Conservation (phyloP, 2,888 invertebrate genomes). For the Prosopocoilus inquinatus region DNA sequence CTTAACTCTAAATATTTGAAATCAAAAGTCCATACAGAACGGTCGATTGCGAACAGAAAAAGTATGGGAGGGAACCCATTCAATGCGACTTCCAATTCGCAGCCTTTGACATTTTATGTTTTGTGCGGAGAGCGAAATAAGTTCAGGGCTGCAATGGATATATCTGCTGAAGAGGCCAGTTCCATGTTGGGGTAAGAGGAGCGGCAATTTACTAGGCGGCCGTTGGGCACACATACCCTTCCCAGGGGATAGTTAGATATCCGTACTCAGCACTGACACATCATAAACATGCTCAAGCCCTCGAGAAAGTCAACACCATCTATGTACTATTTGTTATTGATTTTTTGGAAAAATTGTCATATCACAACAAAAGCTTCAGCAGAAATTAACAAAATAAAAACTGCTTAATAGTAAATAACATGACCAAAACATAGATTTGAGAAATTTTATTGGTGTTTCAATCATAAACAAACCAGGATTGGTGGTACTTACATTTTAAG, state of each 20-base stretch:
- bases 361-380: no score
- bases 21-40: background rate
- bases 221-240: constrained; percentile 9
- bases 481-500: no score
- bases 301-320: no score
- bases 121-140: background rate
- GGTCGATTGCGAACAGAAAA: background rate
- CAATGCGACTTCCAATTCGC: background rate
- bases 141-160: constrained; percentile 4
- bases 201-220: constrained; percentile 18
- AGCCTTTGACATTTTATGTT: background rate
- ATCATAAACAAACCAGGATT: no score
- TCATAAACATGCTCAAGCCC: constrained; percentile 11
- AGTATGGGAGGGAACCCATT: background rate
- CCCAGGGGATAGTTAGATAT: constrained; percentile 17
- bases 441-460: no score
- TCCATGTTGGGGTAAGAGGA: background rate
- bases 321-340: no score
- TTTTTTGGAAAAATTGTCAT: no score
- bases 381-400: no score
- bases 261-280: constrained; percentile 11
- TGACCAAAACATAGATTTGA: no score
- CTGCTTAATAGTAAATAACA: no score
- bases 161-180: constrained; percentile 8
- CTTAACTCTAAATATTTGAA: background rate